Base-by-base conservation (phyloP, 2,888 invertebrate genomes). In the Limnephilus rhombicus region DNA sequence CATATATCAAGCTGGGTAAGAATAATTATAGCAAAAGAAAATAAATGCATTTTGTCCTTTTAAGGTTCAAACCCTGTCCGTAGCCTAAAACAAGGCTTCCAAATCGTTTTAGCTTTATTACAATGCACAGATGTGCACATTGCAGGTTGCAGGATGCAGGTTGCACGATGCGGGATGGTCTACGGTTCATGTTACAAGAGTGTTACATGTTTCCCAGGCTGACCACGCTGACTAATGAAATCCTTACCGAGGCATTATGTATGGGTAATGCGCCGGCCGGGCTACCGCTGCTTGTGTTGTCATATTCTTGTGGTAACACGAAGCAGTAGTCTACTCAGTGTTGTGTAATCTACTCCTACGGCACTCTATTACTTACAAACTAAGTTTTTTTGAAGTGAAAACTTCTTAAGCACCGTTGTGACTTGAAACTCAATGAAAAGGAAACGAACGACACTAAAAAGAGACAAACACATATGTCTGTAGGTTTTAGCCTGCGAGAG, bases 171-270 rank as follows among this genome's bases (percentile, higher is more conserved):
- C 24, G n/a, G 68, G 68, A n/a, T 68, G 68, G 68, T 24, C 24
- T 24, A 68, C n/a, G 68, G 68, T 68, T 68, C 68, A 68, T 68
- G 68, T 68, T 68, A 24, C 68, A 68, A 68, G 68, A n/a, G 68
- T 68, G 68, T 68, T 68, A 24, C 68, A 68, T 68, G 68, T 68
- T 68, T 68, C 68, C 68, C 68, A 68, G 68, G 85, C 83, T 34
- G 37, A 37, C 37, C 34, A 18, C 37, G 83, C 83, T 87, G 90
- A 90, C 92, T 92, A 90, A 92, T 92, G 90, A 92, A 92, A 91
- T 90, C 90, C 87, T 90, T 91, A 49, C 92, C 88, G 82, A 90
- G 92, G 90, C 92, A 87, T 92, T 92, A 87, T 34, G 92, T 45
- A 9, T 80, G 87, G 90, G 41, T 82, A 90, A 87, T 90, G 92